These are phyloP conservation scores for Albula goreensis DNA, from an alignment of 2,113 vertebrate genomes.

Conservation along the genomic window DNA sequence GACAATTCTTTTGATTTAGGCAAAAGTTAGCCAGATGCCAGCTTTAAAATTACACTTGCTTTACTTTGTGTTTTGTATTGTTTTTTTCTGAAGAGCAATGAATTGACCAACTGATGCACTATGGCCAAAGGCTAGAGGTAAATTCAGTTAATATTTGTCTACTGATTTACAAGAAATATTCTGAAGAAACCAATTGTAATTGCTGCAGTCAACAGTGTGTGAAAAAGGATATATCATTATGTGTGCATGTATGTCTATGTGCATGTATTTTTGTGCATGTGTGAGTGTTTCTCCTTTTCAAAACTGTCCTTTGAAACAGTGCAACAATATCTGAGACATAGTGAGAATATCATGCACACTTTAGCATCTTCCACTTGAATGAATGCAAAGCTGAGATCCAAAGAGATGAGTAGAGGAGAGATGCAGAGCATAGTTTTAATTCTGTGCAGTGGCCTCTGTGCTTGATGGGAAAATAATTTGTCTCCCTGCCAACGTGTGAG, in stretches of 20 bases:
- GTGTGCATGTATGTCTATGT: conserved; percentile 20
- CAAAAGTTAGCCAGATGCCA: conserved; percentile 47
- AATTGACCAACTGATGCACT: conserved; percentile 34
- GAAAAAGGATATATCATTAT: conserved; percentile 28
- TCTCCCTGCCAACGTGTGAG: too few relatives aligned
- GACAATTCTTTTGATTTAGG: conserved; percentile 49
- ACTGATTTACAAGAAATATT: background rate
- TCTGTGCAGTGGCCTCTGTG: background rate
- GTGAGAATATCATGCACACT: background rate
- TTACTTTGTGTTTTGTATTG: conserved; percentile 20
- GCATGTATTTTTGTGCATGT: conserved; percentile 28
- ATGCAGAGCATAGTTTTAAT: background rate
- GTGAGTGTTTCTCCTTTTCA: background rate
- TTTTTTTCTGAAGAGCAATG: conserved; percentile 31
- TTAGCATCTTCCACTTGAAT: background rate
- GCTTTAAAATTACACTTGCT: conserved; percentile 36
- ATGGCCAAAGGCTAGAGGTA: conserved; percentile 40
- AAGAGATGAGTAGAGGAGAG: too few relatives aligned
- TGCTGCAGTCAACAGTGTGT: background rate
- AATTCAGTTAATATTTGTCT: conserved; percentile 28
- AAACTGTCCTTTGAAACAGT: background rate
- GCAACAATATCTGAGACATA: background rate
- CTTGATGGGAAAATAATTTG: too few relatives aligned
- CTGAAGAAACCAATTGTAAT: background rate
- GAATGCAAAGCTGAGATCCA: background rate